Percentiles rank a stretch among this genome's conserved stretches.
These are phyloP conservation scores for Oxycera nigricornis DNA, from an alignment of 2,888 invertebrate genomes.

Conservation along the genomic window DNA sequence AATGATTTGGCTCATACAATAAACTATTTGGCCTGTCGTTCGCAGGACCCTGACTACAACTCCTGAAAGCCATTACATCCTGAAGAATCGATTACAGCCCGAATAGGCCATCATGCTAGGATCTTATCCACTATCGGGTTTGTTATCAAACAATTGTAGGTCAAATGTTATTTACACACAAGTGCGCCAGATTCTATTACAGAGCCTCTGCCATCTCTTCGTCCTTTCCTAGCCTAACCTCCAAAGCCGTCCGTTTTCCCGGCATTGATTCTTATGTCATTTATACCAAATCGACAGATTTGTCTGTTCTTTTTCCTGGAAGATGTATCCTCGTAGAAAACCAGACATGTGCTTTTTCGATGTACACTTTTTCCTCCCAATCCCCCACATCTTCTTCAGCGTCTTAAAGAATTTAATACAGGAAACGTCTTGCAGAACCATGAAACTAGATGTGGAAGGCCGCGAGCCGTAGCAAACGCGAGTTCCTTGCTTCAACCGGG, in stretches of 20 bases:
- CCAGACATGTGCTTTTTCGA: neutral
- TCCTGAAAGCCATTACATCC: neutral
- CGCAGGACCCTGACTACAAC: too few relatives aligned
- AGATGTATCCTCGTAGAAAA: neutral
- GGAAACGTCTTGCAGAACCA: neutral
- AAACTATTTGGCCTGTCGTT: too few relatives aligned
- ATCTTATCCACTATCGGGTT: constrained; percentile 18
- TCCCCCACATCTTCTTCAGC: neutral
- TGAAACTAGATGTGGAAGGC: neutral
- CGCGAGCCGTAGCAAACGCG: neutral
- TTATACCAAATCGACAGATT: neutral
- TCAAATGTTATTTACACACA: constrained; percentile 25
- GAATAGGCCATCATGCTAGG: neutral
- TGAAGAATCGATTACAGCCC: constrained; percentile 1
- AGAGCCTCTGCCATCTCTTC: neutral
- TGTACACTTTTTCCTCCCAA: neutral
- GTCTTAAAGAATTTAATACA: constrained; percentile 3
- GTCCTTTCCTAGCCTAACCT: neutral
- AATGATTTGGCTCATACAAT: too few relatives aligned
- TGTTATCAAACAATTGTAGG: constrained; percentile 27
- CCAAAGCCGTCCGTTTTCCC: neutral
- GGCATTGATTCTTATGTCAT: neutral
- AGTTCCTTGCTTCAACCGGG: neutral
- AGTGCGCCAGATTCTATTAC: neutral
- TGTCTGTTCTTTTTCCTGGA: neutral